Evolutionary conservation across 1,140 invertebrate genomes (phyloP), one percentile per base, ranked within the genome.

Genomic region (Euura lappo): DNA sequence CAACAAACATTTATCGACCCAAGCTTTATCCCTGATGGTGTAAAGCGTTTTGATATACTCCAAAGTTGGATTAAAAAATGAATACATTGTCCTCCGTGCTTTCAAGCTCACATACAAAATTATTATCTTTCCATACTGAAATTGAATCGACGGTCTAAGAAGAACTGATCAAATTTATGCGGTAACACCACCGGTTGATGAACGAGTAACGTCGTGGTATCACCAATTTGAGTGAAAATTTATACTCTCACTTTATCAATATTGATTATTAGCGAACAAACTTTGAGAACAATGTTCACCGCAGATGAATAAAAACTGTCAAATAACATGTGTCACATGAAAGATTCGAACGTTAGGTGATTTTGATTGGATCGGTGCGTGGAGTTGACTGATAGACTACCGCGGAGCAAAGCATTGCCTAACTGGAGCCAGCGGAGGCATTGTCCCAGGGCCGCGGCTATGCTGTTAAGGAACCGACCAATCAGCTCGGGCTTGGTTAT

Each of bases 351-450:
- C 13, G 8, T 11, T 60, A 60, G 51, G 8, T 60, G 51, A 60
- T 60, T 60, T 60, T 60, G 51, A 60, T 60, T 60, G 51, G 74
- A 81, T 79, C 78, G 76, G 80, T 77, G 80, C 79, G 80, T 80
- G 81, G 74, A 84, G 80, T 83, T 75, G 77, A 86, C 84, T 86
- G 85, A 86, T 86, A 86, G 83, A 86, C 79, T 87, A 86, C 86
- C 85, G 84, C 74, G 78, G 80, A 79, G 79, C 80, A 77, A 60
- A 79, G 81, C 79, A 85, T 86, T 83, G 85, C 84, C 79, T 80
- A 84, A 84, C 81, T 82, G 75, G 74, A 77, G 76, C 71, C 72
- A 71, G 69, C 70, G 71, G 51, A 75, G 75, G 76, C 77, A 82
- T 81, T 82, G 76, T 80, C 72, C 66, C 73, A 65, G 66, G 44